Percentiles rank a stretch among this genome's conserved stretches.
Evolutionary conservation across 92 coral and sea anemone species (phyloP).

Genomic region (Scolanthus callimorphus): DNA sequence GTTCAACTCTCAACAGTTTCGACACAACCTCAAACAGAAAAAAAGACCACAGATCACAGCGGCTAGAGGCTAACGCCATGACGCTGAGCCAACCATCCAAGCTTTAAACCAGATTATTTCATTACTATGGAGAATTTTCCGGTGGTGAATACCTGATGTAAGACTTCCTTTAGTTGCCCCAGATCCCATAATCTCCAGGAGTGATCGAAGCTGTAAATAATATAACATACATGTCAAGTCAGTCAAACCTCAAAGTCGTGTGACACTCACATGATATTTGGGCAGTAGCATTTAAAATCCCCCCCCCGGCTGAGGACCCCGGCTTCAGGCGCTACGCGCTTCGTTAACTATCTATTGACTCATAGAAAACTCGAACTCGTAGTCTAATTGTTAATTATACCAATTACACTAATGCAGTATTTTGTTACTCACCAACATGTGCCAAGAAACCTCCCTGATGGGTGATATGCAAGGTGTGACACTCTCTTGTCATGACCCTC

Average conservation of each 20-base stretch:
- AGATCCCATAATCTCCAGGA: conserved; percentile 98
- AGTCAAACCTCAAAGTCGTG: too few relatives aligned
- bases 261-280: too few relatives aligned
- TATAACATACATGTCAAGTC: too few relatives aligned
- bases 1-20: too few relatives aligned
- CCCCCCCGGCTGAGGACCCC: too few relatives aligned
- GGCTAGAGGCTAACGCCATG: neutral
- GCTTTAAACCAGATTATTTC: neutral
- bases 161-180: conserved; percentile 88
- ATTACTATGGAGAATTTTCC: too few relatives aligned
- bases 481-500: conserved; percentile 98
- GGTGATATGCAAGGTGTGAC: conserved; percentile 91
- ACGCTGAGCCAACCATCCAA: neutral
- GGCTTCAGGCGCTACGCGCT: too few relatives aligned
- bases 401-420: too few relatives aligned
- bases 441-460: conserved; percentile 93
- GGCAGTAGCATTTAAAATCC: too few relatives aligned
- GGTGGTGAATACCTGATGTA: conserved; percentile 85
- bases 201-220: conserved; percentile 76
- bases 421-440: conserved; percentile 87
- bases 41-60: neutral
- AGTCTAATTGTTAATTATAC: too few relatives aligned
- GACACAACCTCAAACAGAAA: neutral
- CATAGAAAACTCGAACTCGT: too few relatives aligned
- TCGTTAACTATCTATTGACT: too few relatives aligned